phyloP scores from a whole-genome alignment of 2,797 vertebrate genomes.

The Etheostoma perlongum region DNA sequence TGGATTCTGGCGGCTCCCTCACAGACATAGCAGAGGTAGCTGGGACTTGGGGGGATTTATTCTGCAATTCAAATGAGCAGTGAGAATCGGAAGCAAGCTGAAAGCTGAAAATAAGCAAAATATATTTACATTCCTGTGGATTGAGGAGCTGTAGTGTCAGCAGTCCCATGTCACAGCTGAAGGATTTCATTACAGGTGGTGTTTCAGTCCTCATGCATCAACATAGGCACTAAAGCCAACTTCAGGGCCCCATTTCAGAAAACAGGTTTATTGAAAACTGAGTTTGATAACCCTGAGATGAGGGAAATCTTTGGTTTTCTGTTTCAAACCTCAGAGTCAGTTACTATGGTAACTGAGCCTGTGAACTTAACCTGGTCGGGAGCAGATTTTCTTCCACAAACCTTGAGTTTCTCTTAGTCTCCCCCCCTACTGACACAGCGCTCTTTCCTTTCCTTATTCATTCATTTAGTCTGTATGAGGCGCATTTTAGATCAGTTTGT shows the following conservation, averaged over 20 bases:
- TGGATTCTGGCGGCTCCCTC: conserved; percentile 1
- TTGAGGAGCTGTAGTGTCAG: conserved; percentile 6
- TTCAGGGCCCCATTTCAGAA: not conserved
- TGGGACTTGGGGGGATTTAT: conserved; percentile 27
- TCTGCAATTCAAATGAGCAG: conserved; percentile 33
- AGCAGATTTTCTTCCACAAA: too few relatives aligned
- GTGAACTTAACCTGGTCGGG: too few relatives aligned
- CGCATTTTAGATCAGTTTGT: too few relatives aligned
- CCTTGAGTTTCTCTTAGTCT: too few relatives aligned
- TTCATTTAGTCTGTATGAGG: too few relatives aligned
- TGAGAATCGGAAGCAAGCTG: conserved; percentile 17
- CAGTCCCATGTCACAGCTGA: conserved; percentile 4
- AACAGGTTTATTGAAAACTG: too few relatives aligned
- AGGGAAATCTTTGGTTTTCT: too few relatives aligned
- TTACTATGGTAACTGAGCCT: too few relatives aligned
- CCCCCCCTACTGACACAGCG: too few relatives aligned
- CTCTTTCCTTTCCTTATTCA: too few relatives aligned
- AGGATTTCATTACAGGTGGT: not conserved
- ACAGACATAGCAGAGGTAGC: conserved; percentile 18
- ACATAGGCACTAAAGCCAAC: not conserved
- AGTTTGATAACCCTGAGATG: too few relatives aligned
- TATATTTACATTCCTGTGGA: conserved; percentile 33
- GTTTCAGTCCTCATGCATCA: not conserved
- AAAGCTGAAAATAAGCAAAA: conserved; percentile 20
- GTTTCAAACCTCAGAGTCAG: too few relatives aligned